Conservation (phyloP, 2,888 invertebrate genomes). For the Thelaira solivaga region DNA sequence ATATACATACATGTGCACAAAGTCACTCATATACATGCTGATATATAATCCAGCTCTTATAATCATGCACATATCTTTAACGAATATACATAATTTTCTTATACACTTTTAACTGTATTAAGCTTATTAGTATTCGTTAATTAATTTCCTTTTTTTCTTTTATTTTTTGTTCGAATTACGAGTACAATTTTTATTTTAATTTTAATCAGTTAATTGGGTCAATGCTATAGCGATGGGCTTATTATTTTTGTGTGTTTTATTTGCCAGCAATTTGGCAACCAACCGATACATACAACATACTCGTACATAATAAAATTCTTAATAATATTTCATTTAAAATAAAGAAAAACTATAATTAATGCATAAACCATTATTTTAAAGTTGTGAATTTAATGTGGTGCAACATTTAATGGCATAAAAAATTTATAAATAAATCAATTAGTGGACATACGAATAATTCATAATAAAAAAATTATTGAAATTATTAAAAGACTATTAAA, state of each 20-base stretch:
- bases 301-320: slow-evolving; percentile 12
- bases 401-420: too few relatives aligned
- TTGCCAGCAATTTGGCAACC: neutral
- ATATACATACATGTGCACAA: neutral
- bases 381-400: too few relatives aligned
- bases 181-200: slow-evolving; percentile 9
- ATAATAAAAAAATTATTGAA: too few relatives aligned
- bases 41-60: too few relatives aligned
- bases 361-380: neutral
- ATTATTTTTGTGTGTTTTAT: slow-evolving; percentile 15
- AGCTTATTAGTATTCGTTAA: slow-evolving; percentile 8
- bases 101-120: neutral
- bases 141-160: neutral
- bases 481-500: too few relatives aligned
- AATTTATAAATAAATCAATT: too few relatives aligned
- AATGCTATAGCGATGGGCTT: slow-evolving; percentile 25
- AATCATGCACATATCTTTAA: too few relatives aligned
- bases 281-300: too few relatives aligned
- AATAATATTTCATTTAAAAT: neutral
- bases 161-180: neutral
- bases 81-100: too few relatives aligned
- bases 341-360: neutral
- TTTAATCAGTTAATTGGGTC: slow-evolving; percentile 39
- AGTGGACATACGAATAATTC: too few relatives aligned
- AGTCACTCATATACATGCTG: neutral